phyloP scores from a whole-genome alignment of 2,797 vertebrate genomes.

The Megalops cyprinoides region DNA sequence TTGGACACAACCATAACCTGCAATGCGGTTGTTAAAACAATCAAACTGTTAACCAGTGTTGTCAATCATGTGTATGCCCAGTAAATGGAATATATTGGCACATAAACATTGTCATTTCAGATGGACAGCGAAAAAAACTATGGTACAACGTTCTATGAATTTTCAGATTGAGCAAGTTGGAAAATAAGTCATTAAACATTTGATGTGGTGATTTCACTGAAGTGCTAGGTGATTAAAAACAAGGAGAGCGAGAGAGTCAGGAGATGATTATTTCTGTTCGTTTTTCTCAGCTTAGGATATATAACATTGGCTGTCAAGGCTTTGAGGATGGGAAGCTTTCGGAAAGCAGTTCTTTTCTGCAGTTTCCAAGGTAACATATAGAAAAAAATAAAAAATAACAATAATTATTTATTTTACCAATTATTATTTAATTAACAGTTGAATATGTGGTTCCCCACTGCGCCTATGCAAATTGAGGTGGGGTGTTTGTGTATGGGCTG shows the following conservation, averaged over 20 bases:
- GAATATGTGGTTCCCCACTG: no score
- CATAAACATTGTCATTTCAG: no score
- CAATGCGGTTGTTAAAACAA: not conserved
- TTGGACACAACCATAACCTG: not conserved
- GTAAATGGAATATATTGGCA: no score
- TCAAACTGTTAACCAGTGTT: not conserved
- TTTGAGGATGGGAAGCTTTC: constrained; percentile 73
- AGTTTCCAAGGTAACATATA: constrained; percentile 78
- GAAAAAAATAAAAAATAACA: constrained; percentile 55
- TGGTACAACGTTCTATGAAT: not conserved
- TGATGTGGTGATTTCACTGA: no score
- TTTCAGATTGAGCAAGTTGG: no score
- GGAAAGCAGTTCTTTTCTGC: constrained; percentile 76
- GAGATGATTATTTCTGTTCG: not conserved
- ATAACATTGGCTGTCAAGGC: constrained; percentile 62
- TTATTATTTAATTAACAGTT: no score
- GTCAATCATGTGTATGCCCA: not conserved
- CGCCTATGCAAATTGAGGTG: no score
- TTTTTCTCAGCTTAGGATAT: constrained; percentile 63
- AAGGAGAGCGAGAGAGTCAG: not conserved
- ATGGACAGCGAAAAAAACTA: not conserved
- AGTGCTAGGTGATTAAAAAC: no score
- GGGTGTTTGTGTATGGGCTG: no score
- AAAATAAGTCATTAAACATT: no score
- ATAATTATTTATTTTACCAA: no score